These are phyloP conservation scores for Intellagama lesueurii DNA, from an alignment of 2,797 vertebrate species.

Conservation along the genomic window DNA sequence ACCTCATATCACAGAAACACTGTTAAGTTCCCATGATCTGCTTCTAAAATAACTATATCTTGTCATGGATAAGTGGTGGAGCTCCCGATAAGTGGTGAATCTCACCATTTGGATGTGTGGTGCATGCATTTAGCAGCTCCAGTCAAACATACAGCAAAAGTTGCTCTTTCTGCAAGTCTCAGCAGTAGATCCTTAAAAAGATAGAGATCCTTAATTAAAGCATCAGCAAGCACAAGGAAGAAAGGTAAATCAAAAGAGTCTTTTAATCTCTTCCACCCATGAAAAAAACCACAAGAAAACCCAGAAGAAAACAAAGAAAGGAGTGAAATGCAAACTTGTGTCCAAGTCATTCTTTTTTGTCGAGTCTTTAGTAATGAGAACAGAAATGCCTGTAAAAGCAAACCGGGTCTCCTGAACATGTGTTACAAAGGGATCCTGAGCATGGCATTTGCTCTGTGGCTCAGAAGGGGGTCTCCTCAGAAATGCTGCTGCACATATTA, in stretches of 20 bases:
- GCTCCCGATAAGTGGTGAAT: neutral
- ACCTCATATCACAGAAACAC: neutral
- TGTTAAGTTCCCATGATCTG: neutral
- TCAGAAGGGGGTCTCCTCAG: neutral
- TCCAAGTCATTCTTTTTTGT: conserved; percentile 8
- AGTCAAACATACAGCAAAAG: neutral
- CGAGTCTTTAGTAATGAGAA: neutral
- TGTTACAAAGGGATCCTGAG: neutral
- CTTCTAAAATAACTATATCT: neutral
- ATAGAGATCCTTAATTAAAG: conserved; percentile 79
- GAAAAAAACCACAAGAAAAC: neutral
- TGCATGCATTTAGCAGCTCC: neutral
- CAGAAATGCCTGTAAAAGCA: conserved; percentile 9
- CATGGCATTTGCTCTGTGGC: neutral
- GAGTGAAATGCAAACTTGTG: neutral
- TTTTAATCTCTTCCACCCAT: conserved; percentile 62
- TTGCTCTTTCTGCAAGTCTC: conserved; percentile 62
- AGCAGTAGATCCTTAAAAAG: conserved; percentile 63
- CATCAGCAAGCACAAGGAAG: conserved; percentile 77
- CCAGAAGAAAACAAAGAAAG: neutral
- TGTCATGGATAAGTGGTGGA: neutral
- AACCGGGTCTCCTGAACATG: neutral
- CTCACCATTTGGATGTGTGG: neutral
- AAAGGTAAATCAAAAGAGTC: conserved; percentile 75
- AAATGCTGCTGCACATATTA: neutral